Evolutionary conservation across 2,888 invertebrate species (phyloP).

Genomic region (Boloria selene): DNA sequence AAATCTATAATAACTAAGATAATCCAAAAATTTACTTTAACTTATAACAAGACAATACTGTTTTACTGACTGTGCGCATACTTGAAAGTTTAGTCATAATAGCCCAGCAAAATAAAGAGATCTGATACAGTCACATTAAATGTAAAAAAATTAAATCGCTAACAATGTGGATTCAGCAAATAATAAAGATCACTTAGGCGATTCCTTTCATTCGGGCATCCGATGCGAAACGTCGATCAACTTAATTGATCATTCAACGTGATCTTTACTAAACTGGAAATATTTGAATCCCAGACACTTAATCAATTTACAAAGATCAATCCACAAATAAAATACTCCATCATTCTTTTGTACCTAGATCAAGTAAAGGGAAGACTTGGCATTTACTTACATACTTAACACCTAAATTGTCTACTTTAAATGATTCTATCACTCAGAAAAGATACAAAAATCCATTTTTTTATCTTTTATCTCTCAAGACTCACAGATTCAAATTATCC

Average conservation of each 20-base stretch:
- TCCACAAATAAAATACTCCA: constrained; percentile 58
- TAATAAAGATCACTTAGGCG: constrained; percentile 39
- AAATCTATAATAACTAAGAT: neutral
- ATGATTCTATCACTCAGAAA: no score
- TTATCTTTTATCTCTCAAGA: no score
- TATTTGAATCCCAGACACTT: constrained; percentile 70
- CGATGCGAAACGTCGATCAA: constrained; percentile 62
- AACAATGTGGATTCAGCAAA: constrained; percentile 41
- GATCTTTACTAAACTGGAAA: constrained; percentile 61
- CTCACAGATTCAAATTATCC: no score
- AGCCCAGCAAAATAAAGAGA: neutral
- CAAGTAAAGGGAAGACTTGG: neutral
- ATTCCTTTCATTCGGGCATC: constrained; percentile 47
- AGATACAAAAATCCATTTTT: no score
- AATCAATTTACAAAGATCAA: constrained; percentile 74
- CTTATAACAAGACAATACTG: no score
- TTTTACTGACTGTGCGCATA: no score
- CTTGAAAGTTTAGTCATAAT: neutral
- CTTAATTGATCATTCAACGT: constrained; percentile 75
- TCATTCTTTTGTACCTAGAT: constrained; percentile 50
- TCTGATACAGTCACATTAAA: constrained; percentile 11
- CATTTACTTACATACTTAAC: neutral
- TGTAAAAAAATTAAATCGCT: constrained; percentile 30
- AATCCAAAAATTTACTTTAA: neutral
- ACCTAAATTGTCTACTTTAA: no score